phyloP scores from a whole-genome alignment of 1,140 invertebrate species.

The Diorhabda carinulata region DNA sequence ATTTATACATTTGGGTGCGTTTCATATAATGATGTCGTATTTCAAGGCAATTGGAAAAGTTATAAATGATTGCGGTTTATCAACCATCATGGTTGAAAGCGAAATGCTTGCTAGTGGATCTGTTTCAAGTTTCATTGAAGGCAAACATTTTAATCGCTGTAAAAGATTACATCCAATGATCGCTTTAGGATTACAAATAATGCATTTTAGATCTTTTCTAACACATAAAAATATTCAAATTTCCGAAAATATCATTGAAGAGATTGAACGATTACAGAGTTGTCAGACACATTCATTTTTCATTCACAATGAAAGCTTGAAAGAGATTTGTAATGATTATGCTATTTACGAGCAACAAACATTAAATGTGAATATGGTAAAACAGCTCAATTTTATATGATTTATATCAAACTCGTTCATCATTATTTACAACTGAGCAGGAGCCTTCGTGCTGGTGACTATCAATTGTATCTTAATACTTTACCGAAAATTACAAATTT shows the following conservation, averaged over 20 bases:
- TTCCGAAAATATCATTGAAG: constrained; percentile 29
- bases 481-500: too few species aligned
- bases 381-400: constrained; percentile 14
- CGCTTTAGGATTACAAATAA: constrained; percentile 36
- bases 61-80: constrained; percentile 42
- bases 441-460: too few species aligned
- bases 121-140: too few species aligned
- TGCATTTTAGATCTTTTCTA: constrained; percentile 30
- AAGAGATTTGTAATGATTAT: too few species aligned
- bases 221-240: constrained; percentile 18
- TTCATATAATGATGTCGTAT: constrained; percentile 35
- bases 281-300: too few species aligned
- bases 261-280: constrained; percentile 9
- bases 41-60: constrained; percentile 34
- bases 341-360: too few species aligned
- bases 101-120: constrained; percentile 3
- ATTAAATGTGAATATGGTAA: constrained; percentile 33
- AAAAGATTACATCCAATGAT: too few species aligned
- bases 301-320: too few species aligned
- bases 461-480: too few species aligned
- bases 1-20: constrained; percentile 40
- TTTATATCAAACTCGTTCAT: too few species aligned
- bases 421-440: too few species aligned
- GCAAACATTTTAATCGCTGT: too few species aligned
- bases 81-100: constrained; percentile 41